A percentile compares a stretch with the other conserved stretches of the same genome.
Evolutionary conservation across 1,140 invertebrate genomes (phyloP).

Genomic region (Zaprionus inermis): DNA sequence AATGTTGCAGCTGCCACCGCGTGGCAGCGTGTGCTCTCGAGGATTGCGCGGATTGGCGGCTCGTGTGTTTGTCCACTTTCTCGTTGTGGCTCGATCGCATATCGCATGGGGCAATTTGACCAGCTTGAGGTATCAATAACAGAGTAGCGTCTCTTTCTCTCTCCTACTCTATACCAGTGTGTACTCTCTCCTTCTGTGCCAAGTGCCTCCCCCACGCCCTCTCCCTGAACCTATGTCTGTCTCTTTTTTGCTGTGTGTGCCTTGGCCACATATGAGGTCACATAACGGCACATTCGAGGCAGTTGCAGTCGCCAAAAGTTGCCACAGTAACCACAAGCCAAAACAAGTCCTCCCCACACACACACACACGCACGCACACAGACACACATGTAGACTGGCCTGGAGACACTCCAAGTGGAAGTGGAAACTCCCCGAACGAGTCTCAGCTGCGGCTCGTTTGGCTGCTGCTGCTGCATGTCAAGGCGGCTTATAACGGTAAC

Average conservation of each 20-base stretch:
- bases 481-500: slow-evolving; percentile 46
- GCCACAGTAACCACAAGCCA: slow-evolving; percentile 58
- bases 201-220: neutral
- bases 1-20: neutral
- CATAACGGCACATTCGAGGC: slow-evolving; percentile 61
- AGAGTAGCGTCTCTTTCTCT: neutral
- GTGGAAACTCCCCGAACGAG: slow-evolving; percentile 2
- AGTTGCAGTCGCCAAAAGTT: slow-evolving; percentile 30
- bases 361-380: slow-evolving; percentile 30
- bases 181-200: too few relatives aligned
- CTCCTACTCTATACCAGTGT: too few relatives aligned
- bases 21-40: neutral
- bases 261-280: slow-evolving; percentile 74
- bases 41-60: slow-evolving; percentile 25
- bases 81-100: slow-evolving; percentile 56
- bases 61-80: slow-evolving; percentile 59
- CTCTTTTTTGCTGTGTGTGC: slow-evolving; percentile 18
- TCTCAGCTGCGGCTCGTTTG: slow-evolving; percentile 4
- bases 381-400: neutral
- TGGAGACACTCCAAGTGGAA: neutral
- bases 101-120: slow-evolving; percentile 58
- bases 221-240: neutral
- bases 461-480: slow-evolving; percentile 27
- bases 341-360: slow-evolving; percentile 60
- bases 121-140: slow-evolving; percentile 70